phyloP scores from a whole-genome alignment of 2,888 invertebrate species.

The Cephus sareptanus region DNA sequence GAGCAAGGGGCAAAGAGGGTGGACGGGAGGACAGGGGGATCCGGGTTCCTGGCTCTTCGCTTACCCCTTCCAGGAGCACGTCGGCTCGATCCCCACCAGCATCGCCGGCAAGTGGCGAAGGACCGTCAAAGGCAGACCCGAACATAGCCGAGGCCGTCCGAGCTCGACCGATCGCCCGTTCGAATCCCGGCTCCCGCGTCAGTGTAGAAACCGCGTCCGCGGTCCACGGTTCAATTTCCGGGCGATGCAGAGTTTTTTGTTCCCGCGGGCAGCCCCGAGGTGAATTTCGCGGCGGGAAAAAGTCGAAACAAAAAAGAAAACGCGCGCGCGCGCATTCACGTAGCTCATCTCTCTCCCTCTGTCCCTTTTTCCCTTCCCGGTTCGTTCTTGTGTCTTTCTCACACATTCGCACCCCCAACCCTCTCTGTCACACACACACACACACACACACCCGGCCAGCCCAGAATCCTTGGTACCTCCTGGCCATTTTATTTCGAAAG shows the following conservation, averaged over 20 bases:
- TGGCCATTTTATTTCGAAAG: neutral
- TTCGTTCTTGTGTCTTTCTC: neutral
- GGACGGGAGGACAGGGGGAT: neutral
- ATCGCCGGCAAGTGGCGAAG: slow-evolving; percentile 39
- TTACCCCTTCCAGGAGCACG: neutral
- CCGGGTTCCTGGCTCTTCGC: neutral
- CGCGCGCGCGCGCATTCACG: neutral
- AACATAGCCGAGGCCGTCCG: slow-evolving; percentile 46
- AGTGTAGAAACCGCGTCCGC: slow-evolving; percentile 66
- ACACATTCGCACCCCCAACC: neutral
- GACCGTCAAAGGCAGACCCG: slow-evolving; percentile 49
- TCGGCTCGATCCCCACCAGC: slow-evolving; percentile 10
- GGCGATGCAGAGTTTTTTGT: slow-evolving; percentile 46
- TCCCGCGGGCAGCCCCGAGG: slow-evolving; percentile 19
- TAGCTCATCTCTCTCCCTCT: neutral
- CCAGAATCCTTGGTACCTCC: neutral
- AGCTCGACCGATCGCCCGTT: slow-evolving; percentile 59
- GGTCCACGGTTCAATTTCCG: slow-evolving; percentile 66
- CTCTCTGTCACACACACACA: too few species aligned
- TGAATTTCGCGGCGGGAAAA: slow-evolving; percentile 19
- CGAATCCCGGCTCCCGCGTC: slow-evolving; percentile 65
- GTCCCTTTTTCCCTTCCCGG: neutral
- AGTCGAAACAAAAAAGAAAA: neutral
- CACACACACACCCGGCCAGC: neutral
- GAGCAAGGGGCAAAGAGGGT: neutral